These are phyloP conservation scores for Heterodera filipjevi DNA, from an alignment of 2,888 invertebrate species.

Conservation along the genomic window DNA sequence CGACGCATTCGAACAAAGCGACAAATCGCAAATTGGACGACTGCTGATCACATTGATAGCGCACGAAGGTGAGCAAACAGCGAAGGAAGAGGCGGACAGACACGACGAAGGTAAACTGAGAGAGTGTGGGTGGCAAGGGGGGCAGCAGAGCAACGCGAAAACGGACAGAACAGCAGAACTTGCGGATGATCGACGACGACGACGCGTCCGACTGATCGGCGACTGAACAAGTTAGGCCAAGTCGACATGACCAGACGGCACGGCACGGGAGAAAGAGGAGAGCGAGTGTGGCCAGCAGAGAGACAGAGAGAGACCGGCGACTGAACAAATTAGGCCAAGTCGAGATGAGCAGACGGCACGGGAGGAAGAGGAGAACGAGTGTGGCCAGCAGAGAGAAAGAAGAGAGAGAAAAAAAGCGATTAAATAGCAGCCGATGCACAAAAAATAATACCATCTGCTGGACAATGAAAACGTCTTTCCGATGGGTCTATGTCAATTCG, in stretches of 20 bases:
- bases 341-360: slow-evolving; percentile 67
- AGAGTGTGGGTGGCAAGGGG: not conserved
- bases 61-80: slow-evolving; percentile 66
- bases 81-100: not conserved
- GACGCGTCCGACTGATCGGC: not conserved
- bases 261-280: slow-evolving; percentile 81
- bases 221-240: not conserved
- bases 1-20: not conserved
- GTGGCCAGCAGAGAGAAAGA: slow-evolving; percentile 68
- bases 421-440: too few relatives aligned
- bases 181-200: not conserved
- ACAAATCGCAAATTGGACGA: not conserved
- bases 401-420: too few relatives aligned
- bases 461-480: too few relatives aligned
- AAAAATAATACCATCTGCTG: too few relatives aligned
- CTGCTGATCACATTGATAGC: not conserved
- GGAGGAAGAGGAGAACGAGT: slow-evolving; percentile 82
- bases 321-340: not conserved
- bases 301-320: slow-evolving; percentile 38
- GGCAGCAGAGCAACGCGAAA: slow-evolving; percentile 69
- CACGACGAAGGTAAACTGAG: not conserved
- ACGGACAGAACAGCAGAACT: slow-evolving; percentile 70
- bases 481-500: too few relatives aligned
- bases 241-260: not conserved
- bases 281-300: slow-evolving; percentile 73